Base-by-base conservation (phyloP, 1,140 invertebrate genomes). In the Heliconius melpomene region DNA sequence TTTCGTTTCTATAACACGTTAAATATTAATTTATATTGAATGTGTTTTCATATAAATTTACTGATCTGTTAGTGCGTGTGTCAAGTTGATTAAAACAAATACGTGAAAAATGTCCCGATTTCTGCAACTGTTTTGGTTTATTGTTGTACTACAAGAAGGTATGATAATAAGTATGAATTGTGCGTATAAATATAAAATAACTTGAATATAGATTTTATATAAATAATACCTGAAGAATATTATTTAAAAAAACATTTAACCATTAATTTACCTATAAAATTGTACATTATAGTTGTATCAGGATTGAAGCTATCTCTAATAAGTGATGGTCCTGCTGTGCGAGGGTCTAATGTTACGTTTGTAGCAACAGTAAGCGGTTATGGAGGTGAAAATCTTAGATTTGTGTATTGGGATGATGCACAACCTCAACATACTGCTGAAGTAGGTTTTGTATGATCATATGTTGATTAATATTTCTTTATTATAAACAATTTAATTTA, bases 341-440 rank as follows among this genome's bases (percentile, higher is more conserved):
- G 95, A 72, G 97, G 96, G 50, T 96, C 95, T 13, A 95, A 95
- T 79, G 95, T 97, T 57, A 96, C 95, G 73, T 96, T 97, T 86
- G 95, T 89, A 85, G 96, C 96, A n/a, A 94, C 95, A 82, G 87
- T 97, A 8, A 91, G 91, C 71, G 89, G 92, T 26, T 86, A 89
- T 54, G 81, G 93, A 79, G 94, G 91, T 3, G 87, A 93, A 79
- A 84, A 84, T 23, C 81, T 93, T 5, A 91, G 91, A 82, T 94
- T 86, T 86, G 85, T 85, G 2, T 94, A 89, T 74, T 86, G 79
- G 72, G 96, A 97, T 90, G 93, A 96, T 94, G 95, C 94, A 0
- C 85, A 95, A 20, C 94, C 91, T 6, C 84, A 92, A 81, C 95
- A 96, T 81, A 72, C 60, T 82, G 90, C 90, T 82, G 82, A 93